Evolutionary conservation across 2,888 invertebrate genomes (phyloP), one percentile per base, ranked within the genome.

Genomic region (Aquatica leii): DNA sequence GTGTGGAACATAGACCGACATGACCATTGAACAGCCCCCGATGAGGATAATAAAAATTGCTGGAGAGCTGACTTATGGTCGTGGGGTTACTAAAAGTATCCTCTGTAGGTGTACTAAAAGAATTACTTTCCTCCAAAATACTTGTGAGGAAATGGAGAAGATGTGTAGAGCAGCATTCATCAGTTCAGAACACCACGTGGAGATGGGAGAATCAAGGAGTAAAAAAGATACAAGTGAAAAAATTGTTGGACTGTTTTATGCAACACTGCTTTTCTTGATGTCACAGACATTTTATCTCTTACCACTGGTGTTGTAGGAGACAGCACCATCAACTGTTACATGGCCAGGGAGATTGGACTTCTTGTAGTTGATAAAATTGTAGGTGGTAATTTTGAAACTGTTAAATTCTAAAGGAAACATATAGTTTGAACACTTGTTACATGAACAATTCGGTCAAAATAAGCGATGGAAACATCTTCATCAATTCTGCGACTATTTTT

Each of bases 241-340:
- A 49, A 21, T 20, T 49, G 12, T 9, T 21, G 49, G 21, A 12
- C 2, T 14, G 46, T 5, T 17, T 46, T 46, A 17, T 4, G 17
- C 11, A 46, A 15, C 46, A 46, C 17, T 17, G 3, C 17, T 15
- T 15, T 15, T 46, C 17, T 46, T 24, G 14, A 34, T 3, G 11
- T 34, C 3, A 9, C 34, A 15, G 51, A 2, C 8, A 17, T 35
- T n/a, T n/a, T n/a, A n/a, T n/a, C n/a, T n/a, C n/a, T n/a, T n/a
- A n/a, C n/a, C n/a, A n/a, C n/a, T n/a, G n/a, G n/a, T n/a, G n/a
- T n/a, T 51, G 51, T 35, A 15, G 15, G 35, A 35, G 34, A 51
- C 14, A 51, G 51, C 37, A 51, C 17, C 15, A 51, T 51, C 1
- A 51, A 51, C 51, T 51, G 51, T 21, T 6, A 51, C 37, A 51